Conservation (phyloP, 2,888 invertebrate species). For the Hypomecis punctinalis region DNA sequence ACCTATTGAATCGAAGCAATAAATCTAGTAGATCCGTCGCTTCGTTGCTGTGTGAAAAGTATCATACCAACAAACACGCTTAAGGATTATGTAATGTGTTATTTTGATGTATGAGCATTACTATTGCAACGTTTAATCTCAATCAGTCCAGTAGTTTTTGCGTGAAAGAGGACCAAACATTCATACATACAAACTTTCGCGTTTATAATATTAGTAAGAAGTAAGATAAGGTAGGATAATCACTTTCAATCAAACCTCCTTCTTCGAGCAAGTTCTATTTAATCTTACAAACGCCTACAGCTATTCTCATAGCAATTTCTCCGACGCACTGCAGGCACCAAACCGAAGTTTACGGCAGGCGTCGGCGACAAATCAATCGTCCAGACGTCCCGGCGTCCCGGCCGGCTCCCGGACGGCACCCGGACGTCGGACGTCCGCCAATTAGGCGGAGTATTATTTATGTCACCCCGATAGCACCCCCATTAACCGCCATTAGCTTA, state of each 20-base stretch:
- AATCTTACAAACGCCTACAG: slow-evolving; percentile 4
- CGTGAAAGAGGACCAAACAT: no score
- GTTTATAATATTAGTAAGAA: no score
- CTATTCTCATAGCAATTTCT: slow-evolving; percentile 15
- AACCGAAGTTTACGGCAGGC: background rate
- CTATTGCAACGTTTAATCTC: no score
- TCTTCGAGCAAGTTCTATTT: background rate
- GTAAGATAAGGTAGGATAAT: no score
- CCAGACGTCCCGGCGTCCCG: slow-evolving; percentile 4
- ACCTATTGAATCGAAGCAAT: no score
- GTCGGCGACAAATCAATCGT: slow-evolving; percentile 28
- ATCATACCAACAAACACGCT: background rate
- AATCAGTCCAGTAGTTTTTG: no score
- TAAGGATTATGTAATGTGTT: no score
- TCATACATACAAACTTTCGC: no score
- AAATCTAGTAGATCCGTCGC: no score
- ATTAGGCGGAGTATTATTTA: slow-evolving; percentile 44
- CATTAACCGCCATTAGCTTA: slow-evolving; percentile 32
- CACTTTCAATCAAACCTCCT: background rate
- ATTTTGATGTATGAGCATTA: no score
- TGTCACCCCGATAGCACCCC: slow-evolving; percentile 27
- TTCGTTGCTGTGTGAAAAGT: no score
- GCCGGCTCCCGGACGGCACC: slow-evolving; percentile 11
- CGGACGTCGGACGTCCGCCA: slow-evolving; percentile 38
- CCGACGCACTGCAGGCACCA: background rate